A percentile compares a stretch with the other conserved stretches of the same genome.
These are phyloP conservation scores for Atethmia centrago DNA, from an alignment of 2,888 invertebrate species.

Conservation along the genomic window DNA sequence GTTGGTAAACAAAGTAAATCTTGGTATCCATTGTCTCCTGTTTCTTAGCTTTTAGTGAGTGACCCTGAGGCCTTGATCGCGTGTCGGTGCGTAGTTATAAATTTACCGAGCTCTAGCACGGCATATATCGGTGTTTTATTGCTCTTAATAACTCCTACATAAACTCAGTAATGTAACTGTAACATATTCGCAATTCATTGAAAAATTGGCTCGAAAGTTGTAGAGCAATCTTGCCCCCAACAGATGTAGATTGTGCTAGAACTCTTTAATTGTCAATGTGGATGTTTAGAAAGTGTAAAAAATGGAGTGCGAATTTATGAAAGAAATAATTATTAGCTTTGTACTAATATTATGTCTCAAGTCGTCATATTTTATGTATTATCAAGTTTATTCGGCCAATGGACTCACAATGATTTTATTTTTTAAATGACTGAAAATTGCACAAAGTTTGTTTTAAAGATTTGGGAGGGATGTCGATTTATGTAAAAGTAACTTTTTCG, in stretches of 20 bases:
- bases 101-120: slow-evolving; percentile 36
- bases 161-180: neutral
- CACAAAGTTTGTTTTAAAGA: neutral
- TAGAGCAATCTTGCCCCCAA: neutral
- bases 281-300: neutral
- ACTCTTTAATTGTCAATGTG: slow-evolving; percentile 2
- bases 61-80: slow-evolving; percentile 62
- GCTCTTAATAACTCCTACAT: neutral
- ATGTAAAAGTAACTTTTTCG: slow-evolving; percentile 6
- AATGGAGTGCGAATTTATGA: slow-evolving; percentile 22
- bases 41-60: slow-evolving; percentile 45
- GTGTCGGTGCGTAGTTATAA: slow-evolving; percentile 50
- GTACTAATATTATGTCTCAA: neutral
- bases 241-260: slow-evolving; percentile 13
- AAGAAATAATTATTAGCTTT: neutral
- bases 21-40: slow-evolving; percentile 41
- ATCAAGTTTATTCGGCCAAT: neutral
- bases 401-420: neutral
- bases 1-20: neutral
- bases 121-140: slow-evolving; percentile 28
- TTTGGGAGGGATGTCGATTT: neutral
- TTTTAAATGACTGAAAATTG: slow-evolving; percentile 5
- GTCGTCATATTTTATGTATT: neutral
- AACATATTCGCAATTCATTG: neutral
- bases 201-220: neutral